phyloP scores from a whole-genome alignment of 2,113 vertebrate species.

The Serinus canaria region DNA sequence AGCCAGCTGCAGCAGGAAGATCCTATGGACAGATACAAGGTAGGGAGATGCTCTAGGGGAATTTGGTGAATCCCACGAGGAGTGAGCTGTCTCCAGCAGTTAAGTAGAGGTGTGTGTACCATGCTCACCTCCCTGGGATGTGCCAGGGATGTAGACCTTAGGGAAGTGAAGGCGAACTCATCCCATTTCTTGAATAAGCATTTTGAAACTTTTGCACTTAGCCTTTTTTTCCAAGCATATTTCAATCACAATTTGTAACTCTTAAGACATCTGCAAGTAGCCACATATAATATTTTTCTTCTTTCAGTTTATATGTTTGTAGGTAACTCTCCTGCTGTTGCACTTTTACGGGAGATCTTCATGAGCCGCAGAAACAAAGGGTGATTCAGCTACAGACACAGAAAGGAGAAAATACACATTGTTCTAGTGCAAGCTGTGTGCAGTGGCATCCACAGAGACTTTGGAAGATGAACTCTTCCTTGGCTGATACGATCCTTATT shows the following conservation, averaged over 20 bases:
- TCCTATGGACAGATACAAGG: slow-evolving; percentile 97
- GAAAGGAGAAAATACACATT: slow-evolving; percentile 68
- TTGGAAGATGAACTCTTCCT: slow-evolving; percentile 70
- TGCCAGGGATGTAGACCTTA: not conserved
- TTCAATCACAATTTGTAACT: not conserved
- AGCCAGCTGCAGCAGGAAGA: slow-evolving; percentile 96
- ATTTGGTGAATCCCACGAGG: not conserved
- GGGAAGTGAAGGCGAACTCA: not conserved
- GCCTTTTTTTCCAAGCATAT: not conserved
- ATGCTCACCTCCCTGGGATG: not conserved
- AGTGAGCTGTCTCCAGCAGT: not conserved
- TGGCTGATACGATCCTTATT: slow-evolving; percentile 31
- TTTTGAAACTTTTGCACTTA: not conserved
- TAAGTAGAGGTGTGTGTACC: not conserved
- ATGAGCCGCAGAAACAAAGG: slow-evolving; percentile 76
- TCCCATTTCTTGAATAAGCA: not conserved
- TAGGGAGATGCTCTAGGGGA: slow-evolving; percentile 29
- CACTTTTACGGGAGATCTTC: slow-evolving; percentile 73
- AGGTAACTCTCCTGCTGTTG: slow-evolving; percentile 78
- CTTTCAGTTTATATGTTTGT: slow-evolving; percentile 86
- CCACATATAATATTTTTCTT: slow-evolving; percentile 77
- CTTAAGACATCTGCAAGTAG: slow-evolving; percentile 1
- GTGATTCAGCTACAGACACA: slow-evolving; percentile 76
- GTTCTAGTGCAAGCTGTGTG: slow-evolving; percentile 63
- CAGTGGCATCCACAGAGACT: slow-evolving; percentile 70